A percentile compares a stretch with the other conserved stretches of the same genome.
Evolutionary conservation across 1,140 invertebrate species (phyloP).

Genomic region (Drosophila ambigua): DNA sequence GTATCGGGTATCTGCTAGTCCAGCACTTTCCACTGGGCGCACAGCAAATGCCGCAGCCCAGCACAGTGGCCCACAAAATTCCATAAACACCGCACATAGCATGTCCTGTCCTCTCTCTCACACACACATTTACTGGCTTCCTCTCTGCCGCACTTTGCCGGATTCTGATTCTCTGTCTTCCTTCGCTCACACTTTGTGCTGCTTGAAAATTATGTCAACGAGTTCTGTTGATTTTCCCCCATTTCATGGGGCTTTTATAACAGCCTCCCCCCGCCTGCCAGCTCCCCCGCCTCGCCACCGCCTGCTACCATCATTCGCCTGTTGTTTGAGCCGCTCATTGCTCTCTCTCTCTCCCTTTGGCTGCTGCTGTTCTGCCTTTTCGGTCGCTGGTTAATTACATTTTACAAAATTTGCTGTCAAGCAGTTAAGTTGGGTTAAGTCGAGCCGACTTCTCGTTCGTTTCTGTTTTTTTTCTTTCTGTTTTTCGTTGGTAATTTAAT

Average conservation of each 20-base stretch:
- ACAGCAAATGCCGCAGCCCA: constrained; percentile 41
- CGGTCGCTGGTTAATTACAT: constrained; percentile 82
- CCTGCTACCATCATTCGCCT: constrained; percentile 1
- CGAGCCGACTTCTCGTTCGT: constrained; percentile 53
- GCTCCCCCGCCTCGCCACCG: constrained; percentile 40
- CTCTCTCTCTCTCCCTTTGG: constrained; percentile 27
- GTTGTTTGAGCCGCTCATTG: neutral
- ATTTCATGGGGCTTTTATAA: constrained; percentile 54
- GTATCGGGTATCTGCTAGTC: constrained; percentile 57
- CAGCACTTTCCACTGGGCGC: constrained; percentile 52
- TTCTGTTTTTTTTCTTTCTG: constrained; percentile 19
- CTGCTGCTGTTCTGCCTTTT: constrained; percentile 20
- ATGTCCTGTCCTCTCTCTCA: neutral
- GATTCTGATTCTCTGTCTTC: neutral
- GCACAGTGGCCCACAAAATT: constrained; percentile 13
- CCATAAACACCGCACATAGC: neutral
- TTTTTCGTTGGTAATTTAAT: constrained; percentile 71
- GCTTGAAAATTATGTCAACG: constrained; percentile 83
- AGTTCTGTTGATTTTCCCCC: constrained; percentile 80
- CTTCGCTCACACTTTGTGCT: constrained; percentile 29
- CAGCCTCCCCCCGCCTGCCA: constrained; percentile 20
- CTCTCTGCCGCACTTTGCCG: constrained; percentile 3
- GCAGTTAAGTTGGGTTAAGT: constrained; percentile 82
- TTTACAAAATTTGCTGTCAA: constrained; percentile 83
- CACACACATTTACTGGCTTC: neutral